Base-by-base conservation (phyloP, 2,113 vertebrate genomes). In the Cyphotilapia sp. region DNA sequence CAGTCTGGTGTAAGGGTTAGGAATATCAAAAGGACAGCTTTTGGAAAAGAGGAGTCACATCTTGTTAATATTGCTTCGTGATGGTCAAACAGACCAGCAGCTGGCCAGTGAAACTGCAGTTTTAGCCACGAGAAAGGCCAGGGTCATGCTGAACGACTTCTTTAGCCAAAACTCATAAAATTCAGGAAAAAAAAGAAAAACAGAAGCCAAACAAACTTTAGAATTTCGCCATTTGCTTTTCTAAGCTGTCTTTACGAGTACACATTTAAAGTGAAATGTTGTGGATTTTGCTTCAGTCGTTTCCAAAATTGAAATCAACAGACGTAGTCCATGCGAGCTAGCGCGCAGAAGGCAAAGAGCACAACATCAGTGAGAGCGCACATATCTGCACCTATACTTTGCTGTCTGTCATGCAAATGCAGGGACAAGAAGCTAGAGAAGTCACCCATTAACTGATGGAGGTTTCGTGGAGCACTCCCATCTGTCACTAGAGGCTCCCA, bases 381-480 rank as follows among this genome's bases (percentile, higher is more conserved):
- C 86, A 29, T 81, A 92, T 92, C 85, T 81, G 89, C 42, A 85
- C 47, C 24, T 66, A 57, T 16, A 87, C 89, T 83, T 81, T 49
- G 76, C 84, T 61, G 90, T 69, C 83, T 88, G 91, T 90, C 93
- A 93, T 95, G 93, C 91, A 95, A 94, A 94, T 91, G 86, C 86
- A 93, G 51, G 87, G 85, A 90, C 89, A 38, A 88, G 49, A 66
- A 87, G 86, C 88, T 86, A 81, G 54, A 91, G 84, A 81, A 80
- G 40, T 29, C 82, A 87, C 63, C n/a, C 56, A 74, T 66, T 56
- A 91, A 83, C 84, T 85, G 87, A 89, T 54, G 85, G 16, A 82
- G 42, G 35, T 35, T 38, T 40, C 47, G 33, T 17, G 74, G 76
- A 78, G 74, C 45, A 11, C 74, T 31, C 74, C 9, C 27, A 33